Evolutionary conservation across 2,113 vertebrate species (phyloP), one percentile per base, ranked within the genome.

Genomic region (Apus apus): DNA sequence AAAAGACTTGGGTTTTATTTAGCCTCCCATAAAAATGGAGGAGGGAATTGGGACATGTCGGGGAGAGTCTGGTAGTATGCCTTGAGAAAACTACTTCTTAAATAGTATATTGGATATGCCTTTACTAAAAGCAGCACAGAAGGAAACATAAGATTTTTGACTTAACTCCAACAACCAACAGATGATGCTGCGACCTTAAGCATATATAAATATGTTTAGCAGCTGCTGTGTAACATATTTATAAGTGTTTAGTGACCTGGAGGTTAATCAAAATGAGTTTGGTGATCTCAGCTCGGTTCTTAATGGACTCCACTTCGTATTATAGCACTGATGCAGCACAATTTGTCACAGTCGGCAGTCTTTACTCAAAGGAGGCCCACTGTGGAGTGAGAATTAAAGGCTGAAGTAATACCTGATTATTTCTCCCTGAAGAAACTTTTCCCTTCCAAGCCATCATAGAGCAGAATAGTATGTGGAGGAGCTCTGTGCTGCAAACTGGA

Each of bases 271-370:
- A 95, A 96, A 97, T 93, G 81, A 96, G 61, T 72, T 68, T 70
- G 73, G 87, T 89, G 82, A 83, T 93, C 91, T 96, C 93, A 86
- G 93, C 79, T 93, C 64, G 72, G 48, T 92, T 91, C 91, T 91
- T 85, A 89, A 94, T 94, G 94, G 96, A 89, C 89, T 94, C 67
- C 83, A 85, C 73, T 93, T 94, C 87, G 87, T 72, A 82, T 85
- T 91, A 79, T 29, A 85, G 66, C 74, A 81, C 87, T 82, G 93
- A 94, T 73, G 91, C 95, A 94, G 92, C 93, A 96, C 96, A 94
- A 89, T 97, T 97, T 97, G 96, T 97, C 96, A 95, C 94, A 95
- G 96, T 96, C 40, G 67, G 66, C 85, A 68, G 67, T 64, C 90
- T 90, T 93, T 91, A 93, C 90, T 94, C 92, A 78, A 85, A 93